Conservation (phyloP, 1,140 invertebrate species). For the Caenorhabditis briggsae region DNA sequence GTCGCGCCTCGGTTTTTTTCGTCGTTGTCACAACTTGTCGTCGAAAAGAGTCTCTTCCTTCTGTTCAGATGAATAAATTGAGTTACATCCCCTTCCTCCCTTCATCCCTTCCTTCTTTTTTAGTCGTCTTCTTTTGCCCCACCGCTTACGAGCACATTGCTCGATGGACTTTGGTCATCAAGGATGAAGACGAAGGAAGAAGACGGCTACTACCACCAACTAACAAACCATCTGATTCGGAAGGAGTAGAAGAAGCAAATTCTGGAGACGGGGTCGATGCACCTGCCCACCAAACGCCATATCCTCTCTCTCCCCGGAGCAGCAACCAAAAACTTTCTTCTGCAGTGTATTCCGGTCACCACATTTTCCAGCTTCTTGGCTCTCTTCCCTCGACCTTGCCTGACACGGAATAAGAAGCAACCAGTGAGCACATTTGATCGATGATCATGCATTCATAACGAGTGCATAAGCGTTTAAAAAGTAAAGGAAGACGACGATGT, state of each 20-base stretch:
- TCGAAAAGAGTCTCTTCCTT: slow-evolving; percentile 37
- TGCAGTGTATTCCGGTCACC: neutral
- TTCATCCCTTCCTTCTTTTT: neutral
- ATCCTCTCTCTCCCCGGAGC: neutral
- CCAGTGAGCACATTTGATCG: slow-evolving; percentile 40
- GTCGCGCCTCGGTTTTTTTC: neutral
- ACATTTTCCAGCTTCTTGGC: slow-evolving; percentile 9
- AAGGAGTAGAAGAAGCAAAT: neutral
- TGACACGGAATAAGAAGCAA: slow-evolving; percentile 36
- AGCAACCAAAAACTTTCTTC: neutral
- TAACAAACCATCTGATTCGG: slow-evolving; percentile 52
- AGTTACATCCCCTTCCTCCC: slow-evolving; percentile 18
- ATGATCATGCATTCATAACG: slow-evolving; percentile 46
- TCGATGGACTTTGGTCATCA: slow-evolving; percentile 50
- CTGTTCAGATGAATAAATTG: slow-evolving; percentile 48
- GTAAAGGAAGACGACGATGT: neutral
- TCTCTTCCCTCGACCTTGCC: neutral
- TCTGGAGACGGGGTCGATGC: slow-evolving; percentile 5
- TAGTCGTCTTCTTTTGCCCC: slow-evolving; percentile 16
- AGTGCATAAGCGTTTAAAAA: slow-evolving; percentile 36
- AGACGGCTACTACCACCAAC: neutral
- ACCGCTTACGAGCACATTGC: slow-evolving; percentile 24
- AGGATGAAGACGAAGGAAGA: neutral
- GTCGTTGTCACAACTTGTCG: neutral
- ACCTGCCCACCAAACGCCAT: slow-evolving; percentile 47